These are phyloP conservation scores for Drosophila robusta DNA, from an alignment of 2,888 invertebrate species.

Conservation along the genomic window DNA sequence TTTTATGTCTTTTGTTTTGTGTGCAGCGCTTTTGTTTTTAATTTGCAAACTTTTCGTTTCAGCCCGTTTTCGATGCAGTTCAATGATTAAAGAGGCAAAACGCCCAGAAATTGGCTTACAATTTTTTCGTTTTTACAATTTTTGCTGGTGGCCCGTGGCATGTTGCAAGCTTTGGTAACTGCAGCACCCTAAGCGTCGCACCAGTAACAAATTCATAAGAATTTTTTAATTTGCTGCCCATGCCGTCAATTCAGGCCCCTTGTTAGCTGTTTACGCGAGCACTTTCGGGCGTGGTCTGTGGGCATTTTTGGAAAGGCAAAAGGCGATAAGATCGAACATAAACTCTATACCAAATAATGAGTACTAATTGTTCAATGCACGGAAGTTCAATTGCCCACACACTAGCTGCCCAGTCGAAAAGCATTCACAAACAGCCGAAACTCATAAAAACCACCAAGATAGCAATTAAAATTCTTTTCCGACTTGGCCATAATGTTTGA, in stretches of 20 bases:
- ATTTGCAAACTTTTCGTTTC: constrained; percentile 75
- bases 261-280: constrained; percentile 43
- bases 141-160: constrained; percentile 67
- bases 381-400: constrained; percentile 61
- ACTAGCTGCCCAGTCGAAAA: constrained; percentile 7
- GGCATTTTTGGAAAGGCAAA: constrained; percentile 66
- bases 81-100: constrained; percentile 80
- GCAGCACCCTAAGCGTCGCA: constrained; percentile 57
- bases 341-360: constrained; percentile 64
- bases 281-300: constrained; percentile 54
- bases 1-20: constrained; percentile 75
- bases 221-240: constrained; percentile 74
- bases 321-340: constrained; percentile 64
- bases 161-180: constrained; percentile 61
- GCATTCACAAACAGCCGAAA: constrained; percentile 25
- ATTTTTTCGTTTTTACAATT: constrained; percentile 51
- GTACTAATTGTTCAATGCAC: constrained; percentile 68
- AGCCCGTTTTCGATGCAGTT: constrained; percentile 73
- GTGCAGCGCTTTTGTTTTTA: constrained; percentile 67
- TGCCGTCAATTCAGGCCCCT: constrained; percentile 20
- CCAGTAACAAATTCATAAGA: constrained; percentile 61
- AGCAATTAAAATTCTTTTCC: constrained; percentile 65
- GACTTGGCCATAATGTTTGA: constrained; percentile 35
- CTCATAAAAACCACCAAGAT: constrained; percentile 29
- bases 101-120: constrained; percentile 78